Evolutionary conservation across 2,113 vertebrate species (phyloP), one percentile per base, ranked within the genome.

Genomic region (Pygathrix nemaeus): DNA sequence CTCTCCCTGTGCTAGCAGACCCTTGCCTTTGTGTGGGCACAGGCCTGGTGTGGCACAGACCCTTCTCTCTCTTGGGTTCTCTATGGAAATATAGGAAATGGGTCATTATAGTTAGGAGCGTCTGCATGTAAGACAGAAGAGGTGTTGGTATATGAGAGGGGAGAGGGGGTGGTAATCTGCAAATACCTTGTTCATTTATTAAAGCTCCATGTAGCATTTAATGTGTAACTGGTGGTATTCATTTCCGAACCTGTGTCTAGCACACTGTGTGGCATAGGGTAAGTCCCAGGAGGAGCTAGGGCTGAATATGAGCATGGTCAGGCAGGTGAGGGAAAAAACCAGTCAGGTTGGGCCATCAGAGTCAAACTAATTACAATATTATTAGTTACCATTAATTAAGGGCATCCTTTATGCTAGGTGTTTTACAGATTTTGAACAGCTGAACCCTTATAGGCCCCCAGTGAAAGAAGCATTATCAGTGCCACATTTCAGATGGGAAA

Each of bases 401-500:
- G 5, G 61, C 76, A 82, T 64, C 13, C 27, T 85, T 14, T 38
- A 4, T 52, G 20, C 45, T 16, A 59, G 9, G 32, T 20, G 3
- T 45, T 78, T 32, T 81, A n/a, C 64, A 32, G 38, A 45, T 11
- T 40, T 75, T 59, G 66, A 87, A 68, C 35, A 55, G 55, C 14
- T 14, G 14, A 78, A 50, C 32, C 12, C 18, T 35, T 48, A 68
- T 0, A 3, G 45, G 3, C 6, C n/a, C 13, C 66, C 18, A 32
- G 6, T 40, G 18, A 73, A 50, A 82, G 59, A 59, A 90, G 1
- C 21, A 30, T 78, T 78, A 48, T 73, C 45, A 73, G 18, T 85
- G 0, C 0, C 20, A 3, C n/a, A 70, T 25, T 61, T 90, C 23
- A 72, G 8, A 59, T 0, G 20, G 30, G 25, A 8, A 91, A 82